These are phyloP conservation scores for Petrosia ficiformis DNA, from an alignment of 37 sponge, comb jelly and placozoan genomes.

Conservation along the genomic window DNA sequence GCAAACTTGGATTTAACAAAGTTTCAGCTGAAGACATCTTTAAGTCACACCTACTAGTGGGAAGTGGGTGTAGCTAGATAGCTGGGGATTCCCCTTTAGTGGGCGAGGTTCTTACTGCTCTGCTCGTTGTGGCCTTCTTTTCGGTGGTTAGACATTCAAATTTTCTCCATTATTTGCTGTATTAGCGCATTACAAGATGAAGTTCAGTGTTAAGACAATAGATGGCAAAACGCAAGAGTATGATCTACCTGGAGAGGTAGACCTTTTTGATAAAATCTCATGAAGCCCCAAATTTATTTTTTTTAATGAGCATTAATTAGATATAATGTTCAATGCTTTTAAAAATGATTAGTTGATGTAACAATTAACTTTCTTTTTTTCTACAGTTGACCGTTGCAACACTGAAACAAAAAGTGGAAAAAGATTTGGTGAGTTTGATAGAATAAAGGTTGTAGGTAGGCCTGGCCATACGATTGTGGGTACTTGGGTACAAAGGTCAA, in stretches of 20 bases:
- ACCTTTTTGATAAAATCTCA: no score
- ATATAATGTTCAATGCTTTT: no score
- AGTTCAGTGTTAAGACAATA: conserved; percentile 53
- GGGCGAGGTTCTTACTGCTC: not conserved
- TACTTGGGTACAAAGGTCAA: no score
- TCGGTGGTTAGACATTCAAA: no score
- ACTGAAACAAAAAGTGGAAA: conserved; percentile 30
- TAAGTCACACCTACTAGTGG: no score
- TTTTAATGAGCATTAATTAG: no score
- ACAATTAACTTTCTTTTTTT: no score
- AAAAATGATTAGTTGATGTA: no score
- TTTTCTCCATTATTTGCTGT: no score
- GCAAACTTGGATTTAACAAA: not conserved
- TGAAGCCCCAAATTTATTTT: no score
- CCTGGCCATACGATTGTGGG: not conserved
- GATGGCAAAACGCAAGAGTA: conserved; percentile 31
- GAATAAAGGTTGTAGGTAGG: not conserved
- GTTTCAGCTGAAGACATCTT: not conserved
- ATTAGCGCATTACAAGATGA: conserved; percentile 19
- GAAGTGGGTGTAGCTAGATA: no score
- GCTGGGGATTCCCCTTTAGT: not conserved
- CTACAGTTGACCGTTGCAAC: conserved; percentile 30
- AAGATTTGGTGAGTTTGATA: conserved; percentile 25
- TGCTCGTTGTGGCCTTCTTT: not conserved
- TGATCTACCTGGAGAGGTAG: conserved; percentile 37